phyloP scores from a whole-genome alignment of 2,888 invertebrate genomes.

The Dicranocentrus wangi region DNA sequence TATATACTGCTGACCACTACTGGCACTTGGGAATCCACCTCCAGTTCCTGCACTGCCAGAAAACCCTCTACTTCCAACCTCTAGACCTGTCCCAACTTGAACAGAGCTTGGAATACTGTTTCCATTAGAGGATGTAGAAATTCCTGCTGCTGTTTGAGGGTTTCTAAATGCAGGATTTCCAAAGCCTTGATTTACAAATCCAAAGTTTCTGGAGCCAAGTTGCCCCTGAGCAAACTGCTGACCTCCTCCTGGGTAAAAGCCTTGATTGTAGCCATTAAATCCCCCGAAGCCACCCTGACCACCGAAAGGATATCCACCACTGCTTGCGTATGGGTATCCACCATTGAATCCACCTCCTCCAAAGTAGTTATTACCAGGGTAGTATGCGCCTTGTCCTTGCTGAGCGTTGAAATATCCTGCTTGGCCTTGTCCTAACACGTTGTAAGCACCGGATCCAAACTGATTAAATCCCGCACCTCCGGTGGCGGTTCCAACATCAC shows the following conservation, averaged over 20 bases:
- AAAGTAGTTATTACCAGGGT: conserved; percentile 23
- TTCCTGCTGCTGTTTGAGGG: conserved; percentile 27
- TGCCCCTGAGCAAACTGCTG: conserved; percentile 43
- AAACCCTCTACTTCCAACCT: conserved; percentile 49
- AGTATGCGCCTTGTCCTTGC: conserved; percentile 49
- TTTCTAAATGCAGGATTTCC: conserved; percentile 61
- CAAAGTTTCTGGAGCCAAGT: conserved; percentile 50
- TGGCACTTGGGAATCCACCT: conserved; percentile 51
- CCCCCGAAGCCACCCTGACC: conserved; percentile 41
- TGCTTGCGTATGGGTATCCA: conserved; percentile 40
- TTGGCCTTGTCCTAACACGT: conserved; percentile 50
- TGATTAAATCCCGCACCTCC: conserved; percentile 32
- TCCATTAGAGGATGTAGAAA: conserved; percentile 9
- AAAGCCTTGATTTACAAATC: conserved; percentile 65
- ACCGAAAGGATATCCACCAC: conserved; percentile 31
- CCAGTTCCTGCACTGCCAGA: not conserved
- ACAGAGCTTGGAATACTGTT: conserved; percentile 41
- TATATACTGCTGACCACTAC: conserved; percentile 56
- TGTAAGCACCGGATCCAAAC: conserved; percentile 38
- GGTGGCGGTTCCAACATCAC: not conserved
- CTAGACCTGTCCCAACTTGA: conserved; percentile 52
- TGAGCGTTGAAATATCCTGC: conserved; percentile 22
- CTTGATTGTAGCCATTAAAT: conserved; percentile 36
- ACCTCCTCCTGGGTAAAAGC: conserved; percentile 30
- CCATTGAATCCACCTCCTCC: conserved; percentile 29